Evolutionary conservation across 2,113 vertebrate species (phyloP).

Genomic region (Benitochromis conjunctus): DNA sequence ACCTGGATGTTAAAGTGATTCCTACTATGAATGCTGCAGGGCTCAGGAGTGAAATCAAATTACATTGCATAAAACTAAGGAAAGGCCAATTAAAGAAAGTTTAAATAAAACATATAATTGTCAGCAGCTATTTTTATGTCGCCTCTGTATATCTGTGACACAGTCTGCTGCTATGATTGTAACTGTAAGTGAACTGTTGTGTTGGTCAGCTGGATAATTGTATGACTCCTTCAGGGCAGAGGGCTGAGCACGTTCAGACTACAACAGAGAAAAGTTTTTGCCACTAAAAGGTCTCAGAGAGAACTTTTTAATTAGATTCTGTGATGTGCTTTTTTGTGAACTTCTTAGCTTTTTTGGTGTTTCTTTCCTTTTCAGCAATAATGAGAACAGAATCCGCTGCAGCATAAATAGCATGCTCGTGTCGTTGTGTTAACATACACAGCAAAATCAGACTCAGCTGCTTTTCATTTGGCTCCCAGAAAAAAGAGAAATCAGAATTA

Average conservation of each 20-base stretch:
- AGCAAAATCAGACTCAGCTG: background rate
- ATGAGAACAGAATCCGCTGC: background rate
- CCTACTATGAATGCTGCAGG: background rate
- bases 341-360: background rate
- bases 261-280: background rate
- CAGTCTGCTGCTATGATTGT: background rate
- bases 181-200: background rate
- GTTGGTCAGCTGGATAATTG: background rate
- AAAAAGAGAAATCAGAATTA: background rate
- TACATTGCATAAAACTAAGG: background rate
- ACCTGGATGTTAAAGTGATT: background rate
- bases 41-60: background rate
- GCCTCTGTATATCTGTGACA: background rate
- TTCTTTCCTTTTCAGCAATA: accelerated
- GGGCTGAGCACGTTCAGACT: background rate
- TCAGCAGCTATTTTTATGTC: background rate
- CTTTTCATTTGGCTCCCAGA: background rate
- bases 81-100: background rate
- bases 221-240: background rate
- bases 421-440: accelerated
- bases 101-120: background rate
- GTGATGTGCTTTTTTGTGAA: background rate
- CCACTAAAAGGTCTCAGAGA: background rate
- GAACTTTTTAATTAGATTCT: background rate
- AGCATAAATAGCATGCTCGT: background rate